Evolutionary conservation across 30 jellyfish, hydroid and myxozoan genomes (phyloP).

Genomic region (Aurelia coerulea): DNA sequence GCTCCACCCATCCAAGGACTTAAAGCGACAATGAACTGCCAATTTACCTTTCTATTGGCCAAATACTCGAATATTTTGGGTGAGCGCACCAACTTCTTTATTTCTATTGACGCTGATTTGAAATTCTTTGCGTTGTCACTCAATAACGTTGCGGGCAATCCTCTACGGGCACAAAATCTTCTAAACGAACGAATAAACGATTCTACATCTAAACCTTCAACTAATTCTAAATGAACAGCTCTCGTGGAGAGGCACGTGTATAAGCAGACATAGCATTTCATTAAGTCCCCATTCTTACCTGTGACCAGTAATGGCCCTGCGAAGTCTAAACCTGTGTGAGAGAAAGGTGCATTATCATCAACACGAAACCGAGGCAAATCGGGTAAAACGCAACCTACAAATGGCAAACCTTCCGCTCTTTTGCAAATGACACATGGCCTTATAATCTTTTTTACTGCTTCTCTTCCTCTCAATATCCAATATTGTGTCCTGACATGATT

Average conservation of each 20-base stretch:
- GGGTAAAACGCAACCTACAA: background rate
- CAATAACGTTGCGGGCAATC: too few species aligned
- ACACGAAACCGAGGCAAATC: slow-evolving; percentile 21
- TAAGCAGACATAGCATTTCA: background rate
- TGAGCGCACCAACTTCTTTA: background rate
- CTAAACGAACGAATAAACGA: too few species aligned
- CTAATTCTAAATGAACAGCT: background rate
- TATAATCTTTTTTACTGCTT: slow-evolving; percentile 15
- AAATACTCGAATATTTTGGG: background rate
- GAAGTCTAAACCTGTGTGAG: slow-evolving; percentile 13
- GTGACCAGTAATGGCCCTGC: background rate
- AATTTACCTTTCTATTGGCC: background rate
- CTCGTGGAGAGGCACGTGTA: background rate
- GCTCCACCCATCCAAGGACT: slow-evolving; percentile 11
- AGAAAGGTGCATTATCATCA: background rate
- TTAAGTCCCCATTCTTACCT: background rate
- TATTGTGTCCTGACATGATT: background rate
- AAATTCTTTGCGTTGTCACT: too few species aligned
- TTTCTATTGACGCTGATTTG: background rate
- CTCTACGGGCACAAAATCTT: too few species aligned
- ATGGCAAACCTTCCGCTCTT: background rate
- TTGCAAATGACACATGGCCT: slow-evolving; percentile 33
- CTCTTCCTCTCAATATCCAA: slow-evolving; percentile 37
- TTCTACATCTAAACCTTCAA: too few species aligned
- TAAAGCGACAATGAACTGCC: background rate